A percentile compares a stretch with the other conserved stretches of the same genome.
phyloP scores from a whole-genome alignment of 2,113 vertebrate genomes.

The Herpailurus yagouaroundi region DNA sequence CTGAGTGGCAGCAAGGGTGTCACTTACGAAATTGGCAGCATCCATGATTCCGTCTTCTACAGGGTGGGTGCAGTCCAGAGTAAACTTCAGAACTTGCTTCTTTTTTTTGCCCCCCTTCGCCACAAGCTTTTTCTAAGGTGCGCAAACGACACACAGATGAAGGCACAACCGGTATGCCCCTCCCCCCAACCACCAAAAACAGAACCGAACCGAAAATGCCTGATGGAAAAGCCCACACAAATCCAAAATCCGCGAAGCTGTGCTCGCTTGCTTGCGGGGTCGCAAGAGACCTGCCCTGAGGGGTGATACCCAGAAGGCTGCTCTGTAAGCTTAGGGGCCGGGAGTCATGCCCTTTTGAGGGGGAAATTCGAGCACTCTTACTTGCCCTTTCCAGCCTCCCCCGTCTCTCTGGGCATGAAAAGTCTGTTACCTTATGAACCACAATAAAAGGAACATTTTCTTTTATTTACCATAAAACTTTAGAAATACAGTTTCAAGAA shows the following conservation, averaged over 20 bases:
- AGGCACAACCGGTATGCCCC: not conserved
- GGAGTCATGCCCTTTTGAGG: not conserved
- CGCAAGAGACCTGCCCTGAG: not conserved
- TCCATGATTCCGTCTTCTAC: slow-evolving; percentile 99
- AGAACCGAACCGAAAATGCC: not conserved
- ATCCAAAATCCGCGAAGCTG: not conserved
- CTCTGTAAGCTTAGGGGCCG: not conserved
- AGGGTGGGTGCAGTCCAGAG: slow-evolving; percentile 97
- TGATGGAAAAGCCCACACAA: not conserved
- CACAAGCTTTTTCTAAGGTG: slow-evolving; percentile 91
- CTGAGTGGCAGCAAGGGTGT: not conserved
- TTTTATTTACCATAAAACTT: not conserved
- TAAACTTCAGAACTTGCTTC: slow-evolving; percentile 97
- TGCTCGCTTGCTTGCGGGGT: not conserved
- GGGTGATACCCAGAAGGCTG: too few species aligned
- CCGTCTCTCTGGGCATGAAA: not conserved
- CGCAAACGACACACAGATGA: not conserved
- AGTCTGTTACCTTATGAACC: not conserved
- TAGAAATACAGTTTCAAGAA: not conserved
- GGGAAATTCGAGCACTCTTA: not conserved
- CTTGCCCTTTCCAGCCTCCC: not conserved
- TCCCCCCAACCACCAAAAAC: not conserved
- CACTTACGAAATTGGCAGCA: slow-evolving; percentile 97
- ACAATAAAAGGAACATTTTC: not conserved
- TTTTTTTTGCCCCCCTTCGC: slow-evolving; percentile 97